Conservation (phyloP, 2,113 vertebrate species). For the Pogonocichla stellata region DNA sequence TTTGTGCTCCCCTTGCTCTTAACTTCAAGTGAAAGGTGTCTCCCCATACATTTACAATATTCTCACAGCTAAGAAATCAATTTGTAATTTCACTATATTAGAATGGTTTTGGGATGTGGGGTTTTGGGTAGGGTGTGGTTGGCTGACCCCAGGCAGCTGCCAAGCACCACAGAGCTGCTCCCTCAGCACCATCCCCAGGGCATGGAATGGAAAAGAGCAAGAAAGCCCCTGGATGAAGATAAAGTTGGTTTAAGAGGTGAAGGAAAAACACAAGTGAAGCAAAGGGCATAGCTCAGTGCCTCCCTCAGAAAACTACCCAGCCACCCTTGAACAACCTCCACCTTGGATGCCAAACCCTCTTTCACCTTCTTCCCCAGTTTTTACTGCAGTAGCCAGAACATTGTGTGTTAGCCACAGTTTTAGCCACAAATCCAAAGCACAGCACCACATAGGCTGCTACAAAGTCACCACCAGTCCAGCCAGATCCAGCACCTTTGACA, state of each 20-base stretch:
- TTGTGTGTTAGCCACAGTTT: accelerated
- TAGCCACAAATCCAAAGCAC: not conserved
- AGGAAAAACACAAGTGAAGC: not conserved
- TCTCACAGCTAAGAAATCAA: not conserved
- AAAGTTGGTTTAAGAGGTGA: not conserved
- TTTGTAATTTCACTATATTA: not conserved
- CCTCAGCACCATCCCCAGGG: not conserved
- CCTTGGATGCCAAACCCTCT: not conserved
- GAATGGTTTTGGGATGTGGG: not conserved
- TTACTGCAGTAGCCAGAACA: not conserved
- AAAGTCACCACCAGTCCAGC: not conserved
- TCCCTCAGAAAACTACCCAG: not conserved
- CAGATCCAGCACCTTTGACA: not conserved
- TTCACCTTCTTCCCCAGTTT: not conserved
- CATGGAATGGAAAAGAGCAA: not conserved
- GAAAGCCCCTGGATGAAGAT: not conserved
- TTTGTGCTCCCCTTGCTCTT: not conserved
- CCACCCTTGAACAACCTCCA: accelerated
- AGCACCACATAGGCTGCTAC: not conserved
- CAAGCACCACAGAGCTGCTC: not conserved
- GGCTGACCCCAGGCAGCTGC: not conserved
- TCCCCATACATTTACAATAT: not conserved
- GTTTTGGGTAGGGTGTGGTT: not conserved
- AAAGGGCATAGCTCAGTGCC: not conserved
- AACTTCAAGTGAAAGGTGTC: not conserved